phyloP scores from a whole-genome alignment of 2,113 vertebrate species.

The Onychostruthus taczanowskii region DNA sequence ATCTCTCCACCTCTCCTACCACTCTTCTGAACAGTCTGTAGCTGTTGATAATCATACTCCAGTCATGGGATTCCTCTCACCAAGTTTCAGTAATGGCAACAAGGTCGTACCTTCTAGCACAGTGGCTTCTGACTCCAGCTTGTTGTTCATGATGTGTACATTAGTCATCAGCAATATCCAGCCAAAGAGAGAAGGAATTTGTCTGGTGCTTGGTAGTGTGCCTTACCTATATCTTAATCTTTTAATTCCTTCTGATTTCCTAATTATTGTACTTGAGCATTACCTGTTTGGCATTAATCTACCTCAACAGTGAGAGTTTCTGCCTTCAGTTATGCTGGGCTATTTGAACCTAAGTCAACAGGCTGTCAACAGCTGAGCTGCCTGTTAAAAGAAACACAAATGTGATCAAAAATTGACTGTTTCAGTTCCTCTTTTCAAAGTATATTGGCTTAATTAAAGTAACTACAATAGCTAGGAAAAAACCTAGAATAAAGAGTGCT shows the following conservation, averaged over 20 bases:
- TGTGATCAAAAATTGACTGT: not conserved
- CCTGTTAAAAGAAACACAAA: not conserved
- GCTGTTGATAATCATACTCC: rapidly evolving
- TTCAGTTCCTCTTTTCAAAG: not conserved
- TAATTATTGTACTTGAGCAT: not conserved
- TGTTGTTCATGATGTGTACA: not conserved
- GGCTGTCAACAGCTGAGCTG: not conserved
- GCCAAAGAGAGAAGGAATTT: not conserved
- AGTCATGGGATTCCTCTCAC: not conserved
- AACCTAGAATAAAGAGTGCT: not conserved
- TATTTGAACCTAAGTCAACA: not conserved
- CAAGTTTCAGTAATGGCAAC: not conserved
- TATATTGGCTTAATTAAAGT: not conserved
- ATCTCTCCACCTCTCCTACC: not conserved
- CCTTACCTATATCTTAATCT: not conserved
- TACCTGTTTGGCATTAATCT: not conserved
- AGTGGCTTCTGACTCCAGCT: not conserved
- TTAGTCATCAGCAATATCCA: not conserved
- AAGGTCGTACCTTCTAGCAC: not conserved
- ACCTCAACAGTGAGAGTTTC: not conserved
- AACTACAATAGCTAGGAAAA: not conserved
- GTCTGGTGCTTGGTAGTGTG: not conserved
- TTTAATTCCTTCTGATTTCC: not conserved
- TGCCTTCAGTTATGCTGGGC: not conserved
- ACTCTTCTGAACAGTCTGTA: not conserved